Conservation (phyloP, 2,888 invertebrate genomes). For the Tipula helvola region DNA sequence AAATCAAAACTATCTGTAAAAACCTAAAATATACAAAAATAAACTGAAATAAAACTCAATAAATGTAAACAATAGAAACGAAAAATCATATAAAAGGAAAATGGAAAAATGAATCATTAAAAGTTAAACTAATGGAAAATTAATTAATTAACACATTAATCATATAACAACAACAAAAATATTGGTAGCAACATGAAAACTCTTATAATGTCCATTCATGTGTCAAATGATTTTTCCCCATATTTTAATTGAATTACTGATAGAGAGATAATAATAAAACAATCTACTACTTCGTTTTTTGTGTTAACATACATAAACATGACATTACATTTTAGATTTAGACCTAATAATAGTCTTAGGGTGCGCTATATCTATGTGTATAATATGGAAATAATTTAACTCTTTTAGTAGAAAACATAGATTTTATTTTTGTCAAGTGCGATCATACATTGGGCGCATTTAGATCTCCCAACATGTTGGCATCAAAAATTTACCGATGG, state of each 20-base stretch:
- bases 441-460: no score
- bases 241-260: neutral
- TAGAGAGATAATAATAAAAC: neutral
- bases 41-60: neutral
- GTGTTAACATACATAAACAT: neutral
- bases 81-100: neutral
- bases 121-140: neutral
- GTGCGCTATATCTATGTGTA: neutral
- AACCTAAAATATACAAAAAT: no score
- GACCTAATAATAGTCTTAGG: neutral
- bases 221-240: neutral
- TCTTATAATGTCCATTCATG: constrained; percentile 4
- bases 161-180: neutral
- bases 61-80: neutral
- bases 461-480: no score
- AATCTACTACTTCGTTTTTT: neutral
- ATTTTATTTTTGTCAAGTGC: neutral
- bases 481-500: no score
- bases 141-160: constrained; percentile 4
- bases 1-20: neutral
- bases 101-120: neutral
- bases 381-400: neutral
- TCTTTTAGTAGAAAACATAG: neutral
- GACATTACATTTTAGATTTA: neutral
- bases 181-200: neutral